These are phyloP conservation scores for Notiomystis cincta DNA, from an alignment of 2,113 vertebrate species.

Conservation along the genomic window DNA sequence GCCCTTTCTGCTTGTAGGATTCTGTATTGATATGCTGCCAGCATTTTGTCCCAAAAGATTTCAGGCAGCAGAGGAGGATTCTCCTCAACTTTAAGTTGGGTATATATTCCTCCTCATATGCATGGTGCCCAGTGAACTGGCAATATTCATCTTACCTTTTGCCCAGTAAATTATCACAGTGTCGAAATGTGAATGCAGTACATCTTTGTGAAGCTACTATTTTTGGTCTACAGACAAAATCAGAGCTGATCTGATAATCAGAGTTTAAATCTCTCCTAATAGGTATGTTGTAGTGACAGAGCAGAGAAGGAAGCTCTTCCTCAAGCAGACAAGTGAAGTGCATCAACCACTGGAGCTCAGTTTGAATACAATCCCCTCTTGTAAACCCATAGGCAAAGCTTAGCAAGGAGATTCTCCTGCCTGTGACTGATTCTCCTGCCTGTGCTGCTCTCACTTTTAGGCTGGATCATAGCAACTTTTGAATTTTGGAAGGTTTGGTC, in stretches of 20 bases:
- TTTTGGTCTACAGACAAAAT: background rate
- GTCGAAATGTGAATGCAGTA: background rate
- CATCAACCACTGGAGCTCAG: rapidly evolving
- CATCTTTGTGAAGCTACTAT: background rate
- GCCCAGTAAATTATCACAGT: background rate
- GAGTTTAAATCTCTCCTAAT: background rate
- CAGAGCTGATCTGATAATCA: background rate
- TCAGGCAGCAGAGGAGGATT: background rate
- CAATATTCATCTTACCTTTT: background rate
- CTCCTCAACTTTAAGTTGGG: background rate
- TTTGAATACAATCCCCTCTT: background rate
- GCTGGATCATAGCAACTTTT: background rate
- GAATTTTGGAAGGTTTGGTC: background rate
- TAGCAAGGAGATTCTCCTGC: background rate
- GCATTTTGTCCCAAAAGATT: background rate
- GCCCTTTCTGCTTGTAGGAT: background rate
- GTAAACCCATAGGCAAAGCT: background rate
- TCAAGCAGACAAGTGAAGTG: background rate
- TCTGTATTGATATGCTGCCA: background rate
- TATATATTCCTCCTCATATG: background rate
- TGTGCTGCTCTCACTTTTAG: background rate
- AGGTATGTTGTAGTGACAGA: background rate
- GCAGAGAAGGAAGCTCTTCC: background rate
- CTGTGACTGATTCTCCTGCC: background rate
- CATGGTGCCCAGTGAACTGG: background rate